These are phyloP conservation scores for Hoplostethus atlanticus DNA, from an alignment of 2,797 vertebrate genomes.

Conservation along the genomic window DNA sequence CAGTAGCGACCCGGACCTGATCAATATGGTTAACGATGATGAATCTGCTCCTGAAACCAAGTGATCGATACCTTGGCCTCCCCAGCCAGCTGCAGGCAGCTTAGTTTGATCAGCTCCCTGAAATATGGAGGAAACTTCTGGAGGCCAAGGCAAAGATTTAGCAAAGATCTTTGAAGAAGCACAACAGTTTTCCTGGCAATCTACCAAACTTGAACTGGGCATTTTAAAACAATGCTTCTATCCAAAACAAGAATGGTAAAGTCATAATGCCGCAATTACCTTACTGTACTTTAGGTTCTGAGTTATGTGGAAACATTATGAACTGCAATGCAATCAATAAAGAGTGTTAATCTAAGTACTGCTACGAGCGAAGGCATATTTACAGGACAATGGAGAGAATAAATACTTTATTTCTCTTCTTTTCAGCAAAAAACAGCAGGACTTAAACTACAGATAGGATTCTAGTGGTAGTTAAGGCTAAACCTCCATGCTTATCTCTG, in stretches of 20 bases:
- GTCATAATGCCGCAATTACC: conserved; percentile 33
- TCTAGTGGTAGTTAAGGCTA: neutral
- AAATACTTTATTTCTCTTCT: neutral
- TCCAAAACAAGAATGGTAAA: conserved; percentile 28
- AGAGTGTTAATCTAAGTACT: conserved; percentile 6
- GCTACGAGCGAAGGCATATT: conserved; percentile 1
- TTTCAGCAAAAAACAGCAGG: conserved; percentile 14
- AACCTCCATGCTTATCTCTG: neutral
- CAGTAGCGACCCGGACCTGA: conserved; percentile 38
- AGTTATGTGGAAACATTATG: conserved; percentile 26
- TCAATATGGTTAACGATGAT: conserved; percentile 74
- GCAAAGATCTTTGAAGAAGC: conserved; percentile 22
- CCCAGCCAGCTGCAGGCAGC: conserved; percentile 20
- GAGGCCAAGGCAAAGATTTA: conserved; percentile 35
- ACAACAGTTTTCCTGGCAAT: conserved; percentile 25
- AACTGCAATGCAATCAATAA: conserved; percentile 39
- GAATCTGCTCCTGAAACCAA: conserved; percentile 61
- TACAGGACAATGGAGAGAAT: conserved; percentile 1
- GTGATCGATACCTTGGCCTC: conserved; percentile 48
- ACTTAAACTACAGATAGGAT: neutral
- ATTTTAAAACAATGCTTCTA: conserved; percentile 31
- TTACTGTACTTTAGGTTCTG: conserved; percentile 18
- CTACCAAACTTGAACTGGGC: conserved; percentile 12
- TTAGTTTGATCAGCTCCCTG: conserved; percentile 51
- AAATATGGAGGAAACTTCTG: conserved; percentile 45